Base-by-base conservation (phyloP, 2,797 vertebrate species). In the Stomatorhinus walkeri region DNA sequence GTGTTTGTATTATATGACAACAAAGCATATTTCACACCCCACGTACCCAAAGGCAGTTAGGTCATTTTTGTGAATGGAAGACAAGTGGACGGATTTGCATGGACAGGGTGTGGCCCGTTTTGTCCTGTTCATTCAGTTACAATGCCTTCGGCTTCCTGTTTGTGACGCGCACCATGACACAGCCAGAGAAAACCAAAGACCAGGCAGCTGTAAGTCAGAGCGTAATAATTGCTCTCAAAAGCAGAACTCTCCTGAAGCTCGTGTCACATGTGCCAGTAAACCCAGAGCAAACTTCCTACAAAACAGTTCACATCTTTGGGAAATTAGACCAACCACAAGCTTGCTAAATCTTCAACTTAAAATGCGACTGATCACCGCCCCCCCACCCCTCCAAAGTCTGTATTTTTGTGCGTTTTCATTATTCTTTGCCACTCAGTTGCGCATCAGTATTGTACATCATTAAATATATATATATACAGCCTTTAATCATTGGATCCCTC, bases 201-300 rank as follows among this genome's bases (percentile, higher is more conserved):
- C 96, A 96, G 96, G 96, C 97, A 96, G 19, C 22, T 95, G 96
- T 96, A 96, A 95, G 96, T 94, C 95, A 97, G 97, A 97, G 96
- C 95, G 96, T 98, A 98, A 98, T 98, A 98, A 98, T 97, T 97
- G 95, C 97, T 96, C 97, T 97, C 97, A 97, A 97, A 92, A 92
- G 96, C 96, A 96, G 96, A 96, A 95, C 95, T 95, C 95, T 94
- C 94, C 95, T 95, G 93, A 92, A 95, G 95, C 96, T 96, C 96
- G 96, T 97, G 97, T 97, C 96, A 96, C 97, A 96, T 96, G 95
- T 95, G 95, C 91, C 93, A 95, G 96, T 98, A 97, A 98, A 97
- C 97, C 97, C 96, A 97, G 95, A 94, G 96, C 96, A 52, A 52
- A 19, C 14, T 98, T 98, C 97, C 97, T 97, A 97, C 94, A 92